phyloP scores from a whole-genome alignment of 2,113 vertebrate species.

The Dicerorhinus sumatrensis region DNA sequence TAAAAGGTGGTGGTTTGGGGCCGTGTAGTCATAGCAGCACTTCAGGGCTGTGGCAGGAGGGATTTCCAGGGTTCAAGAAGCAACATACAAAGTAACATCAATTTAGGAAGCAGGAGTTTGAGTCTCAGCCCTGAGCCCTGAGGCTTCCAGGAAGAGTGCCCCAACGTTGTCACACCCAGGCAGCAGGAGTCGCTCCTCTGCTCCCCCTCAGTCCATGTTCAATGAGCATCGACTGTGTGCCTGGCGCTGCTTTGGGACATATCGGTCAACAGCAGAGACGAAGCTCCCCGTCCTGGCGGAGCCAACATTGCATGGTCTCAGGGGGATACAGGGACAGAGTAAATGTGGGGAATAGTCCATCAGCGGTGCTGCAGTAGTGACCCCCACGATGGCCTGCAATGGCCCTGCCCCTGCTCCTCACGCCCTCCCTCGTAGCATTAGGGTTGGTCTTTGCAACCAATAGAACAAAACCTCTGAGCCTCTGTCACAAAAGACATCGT shows the following conservation, averaged over 20 bases:
- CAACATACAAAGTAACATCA: not conserved
- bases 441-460: not conserved
- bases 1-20: not conserved
- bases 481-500: fast-evolving
- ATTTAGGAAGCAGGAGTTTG: too few relatives aligned
- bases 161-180: fast-evolving
- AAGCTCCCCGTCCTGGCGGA: too few relatives aligned
- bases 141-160: not conserved
- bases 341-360: fast-evolving
- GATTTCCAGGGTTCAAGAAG: not conserved
- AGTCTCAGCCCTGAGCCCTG: not conserved
- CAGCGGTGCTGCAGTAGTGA: fast-evolving
- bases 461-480: not conserved
- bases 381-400: not conserved
- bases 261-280: not conserved
- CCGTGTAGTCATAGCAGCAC: fast-evolving
- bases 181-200: fast-evolving
- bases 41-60: not conserved
- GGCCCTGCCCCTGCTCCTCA: not conserved
- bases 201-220: fast-evolving
- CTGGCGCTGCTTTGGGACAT: not conserved
- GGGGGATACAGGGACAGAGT: fast-evolving
- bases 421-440: fast-evolving
- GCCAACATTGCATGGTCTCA: not conserved
- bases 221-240: fast-evolving